Evolutionary conservation across 1,140 invertebrate genomes (phyloP).

Genomic region (Nephotettix cincticeps): DNA sequence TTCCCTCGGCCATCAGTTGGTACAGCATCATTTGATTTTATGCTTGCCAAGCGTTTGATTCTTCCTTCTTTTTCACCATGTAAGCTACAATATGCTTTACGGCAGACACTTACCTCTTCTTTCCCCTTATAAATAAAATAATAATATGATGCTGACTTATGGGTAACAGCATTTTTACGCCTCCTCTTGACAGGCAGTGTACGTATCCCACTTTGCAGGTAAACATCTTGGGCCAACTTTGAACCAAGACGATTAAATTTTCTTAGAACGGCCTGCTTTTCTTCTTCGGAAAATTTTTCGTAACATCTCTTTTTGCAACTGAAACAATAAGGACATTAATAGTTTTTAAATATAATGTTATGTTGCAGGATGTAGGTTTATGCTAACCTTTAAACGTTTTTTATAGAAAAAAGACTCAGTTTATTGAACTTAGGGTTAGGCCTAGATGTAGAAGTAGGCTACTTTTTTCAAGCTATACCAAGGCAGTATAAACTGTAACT

Average conservation of each 20-base stretch:
- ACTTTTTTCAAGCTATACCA: no score
- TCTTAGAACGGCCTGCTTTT: not conserved
- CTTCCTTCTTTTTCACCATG: not conserved
- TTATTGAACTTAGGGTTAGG: no score
- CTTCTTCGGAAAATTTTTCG: not conserved
- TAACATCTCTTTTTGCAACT: not conserved
- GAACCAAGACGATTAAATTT: not conserved
- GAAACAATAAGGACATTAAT: not conserved
- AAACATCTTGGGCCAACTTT: not conserved
- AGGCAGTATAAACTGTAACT: no score
- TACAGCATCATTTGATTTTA: not conserved
- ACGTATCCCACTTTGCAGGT: not conserved
- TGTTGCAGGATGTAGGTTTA: no score
- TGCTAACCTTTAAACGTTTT: no score
- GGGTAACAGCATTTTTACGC: not conserved
- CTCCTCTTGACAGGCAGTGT: not conserved
- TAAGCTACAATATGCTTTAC: not conserved
- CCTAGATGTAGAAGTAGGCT: no score
- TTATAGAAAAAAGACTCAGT: no score
- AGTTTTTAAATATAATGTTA: no score
- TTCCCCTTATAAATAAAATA: not conserved
- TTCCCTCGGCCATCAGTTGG: conserved; percentile 19
- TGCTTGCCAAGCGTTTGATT: not conserved
- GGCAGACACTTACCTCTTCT: not conserved
- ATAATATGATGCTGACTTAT: not conserved